Conservation (phyloP, 2,888 invertebrate genomes). For the Drosophila engyochracea region DNA sequence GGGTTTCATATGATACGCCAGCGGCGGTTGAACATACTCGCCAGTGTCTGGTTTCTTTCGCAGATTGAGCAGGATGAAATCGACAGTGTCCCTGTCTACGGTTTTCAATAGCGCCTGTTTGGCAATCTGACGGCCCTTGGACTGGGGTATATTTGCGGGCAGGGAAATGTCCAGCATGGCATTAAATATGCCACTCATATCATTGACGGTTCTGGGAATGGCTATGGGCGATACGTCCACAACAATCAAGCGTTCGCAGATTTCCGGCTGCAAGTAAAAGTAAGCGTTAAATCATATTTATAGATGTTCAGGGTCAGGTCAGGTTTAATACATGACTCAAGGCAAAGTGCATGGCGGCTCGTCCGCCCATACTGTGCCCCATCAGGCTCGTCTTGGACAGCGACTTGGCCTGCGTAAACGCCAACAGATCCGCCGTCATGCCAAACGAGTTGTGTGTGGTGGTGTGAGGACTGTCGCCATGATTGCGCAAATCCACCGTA, state of each 20-base stretch:
- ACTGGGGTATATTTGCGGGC: slow-evolving; percentile 88
- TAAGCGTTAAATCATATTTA: neutral
- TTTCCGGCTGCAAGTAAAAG: slow-evolving; percentile 86
- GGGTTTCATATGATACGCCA: neutral
- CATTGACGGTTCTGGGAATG: slow-evolving; percentile 87
- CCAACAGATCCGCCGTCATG: slow-evolving; percentile 91
- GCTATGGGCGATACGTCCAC: slow-evolving; percentile 90
- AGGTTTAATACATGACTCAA: slow-evolving; percentile 87
- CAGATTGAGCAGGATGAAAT: slow-evolving; percentile 95
- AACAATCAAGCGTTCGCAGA: slow-evolving; percentile 89
- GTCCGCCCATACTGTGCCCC: slow-evolving; percentile 99
- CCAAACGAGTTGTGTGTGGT: slow-evolving; percentile 90
- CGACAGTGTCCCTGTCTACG: slow-evolving; percentile 86
- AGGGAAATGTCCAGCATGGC: slow-evolving; percentile 89
- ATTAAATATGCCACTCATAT: slow-evolving; percentile 88
- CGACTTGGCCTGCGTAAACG: slow-evolving; percentile 86
- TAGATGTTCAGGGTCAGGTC: neutral
- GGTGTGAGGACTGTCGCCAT: slow-evolving; percentile 96
- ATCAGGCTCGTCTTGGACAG: slow-evolving; percentile 87
- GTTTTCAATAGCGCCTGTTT: slow-evolving; percentile 88
- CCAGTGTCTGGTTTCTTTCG: slow-evolving; percentile 86
- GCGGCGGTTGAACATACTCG: slow-evolving; percentile 57
- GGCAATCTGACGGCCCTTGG: slow-evolving; percentile 89
- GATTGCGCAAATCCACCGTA: slow-evolving; percentile 95
- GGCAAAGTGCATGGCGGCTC: slow-evolving; percentile 94